Evolutionary conservation across 1,140 invertebrate genomes (phyloP), one percentile per base, ranked within the genome.

Genomic region (Daktulosphaira vitifoliae): DNA sequence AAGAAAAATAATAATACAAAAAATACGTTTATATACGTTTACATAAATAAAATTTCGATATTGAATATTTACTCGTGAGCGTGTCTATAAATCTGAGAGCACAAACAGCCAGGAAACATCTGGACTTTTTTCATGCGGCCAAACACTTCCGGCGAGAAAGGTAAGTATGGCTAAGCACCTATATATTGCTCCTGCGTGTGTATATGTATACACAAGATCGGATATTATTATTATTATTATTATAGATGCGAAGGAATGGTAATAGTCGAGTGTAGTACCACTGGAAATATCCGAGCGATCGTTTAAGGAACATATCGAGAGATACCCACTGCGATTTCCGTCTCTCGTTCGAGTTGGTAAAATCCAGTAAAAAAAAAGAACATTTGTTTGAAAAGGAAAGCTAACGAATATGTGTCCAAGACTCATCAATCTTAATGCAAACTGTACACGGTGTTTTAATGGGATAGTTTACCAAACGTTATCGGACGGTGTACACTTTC

Each of bases 11-110:
- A 15, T 7, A 25, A 26, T 50, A 50, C 4, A 44, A 29, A 20
- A 46, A 23, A 20, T 38, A 15, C 22, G 22, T 48, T 26, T 48
- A 33, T 33, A 6, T 33, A 33, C 29, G 5, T 33, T 5, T 11
- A 33, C 29, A 33, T 33, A 33, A 33, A 33, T 33, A 33, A 33
- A 33, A 33, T 48, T 48, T 22, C 18, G 20, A 48, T 62, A 33
- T 62, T 62, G 42, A 62, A 62, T 62, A 62, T 62, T 62, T 62
- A 62, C 56, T 62, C 56, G 56, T 62, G 42, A n/a, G n/a, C n/a
- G n/a, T n/a, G 29, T 62, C 56, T 62, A 48, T 48, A 33, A 6
- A n/a, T 3, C 42, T 38, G 42, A 20, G 56, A 48, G 29, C 29
- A 62, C n/a, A 62, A 62, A 62, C 44, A 37, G 38, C 25, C 53